phyloP scores from a whole-genome alignment of 2,113 vertebrate genomes.

The Istiophorus platypterus region DNA sequence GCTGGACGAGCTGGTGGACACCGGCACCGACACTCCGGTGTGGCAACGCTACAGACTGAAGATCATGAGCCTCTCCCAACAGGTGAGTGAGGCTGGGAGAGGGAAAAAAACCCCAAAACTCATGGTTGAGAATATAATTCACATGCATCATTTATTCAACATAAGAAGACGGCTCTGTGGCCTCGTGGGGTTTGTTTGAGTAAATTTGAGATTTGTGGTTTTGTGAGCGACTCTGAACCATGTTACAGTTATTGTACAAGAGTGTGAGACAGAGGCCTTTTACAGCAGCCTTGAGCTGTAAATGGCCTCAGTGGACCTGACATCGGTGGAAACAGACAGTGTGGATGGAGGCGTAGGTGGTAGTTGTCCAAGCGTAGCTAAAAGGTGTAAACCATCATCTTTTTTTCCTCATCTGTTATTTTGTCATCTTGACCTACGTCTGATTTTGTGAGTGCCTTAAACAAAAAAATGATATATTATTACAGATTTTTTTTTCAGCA shows the following conservation, averaged over 20 bases:
- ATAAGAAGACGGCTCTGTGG: not conserved
- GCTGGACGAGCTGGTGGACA: constrained; percentile 94
- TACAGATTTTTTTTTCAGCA: not conserved
- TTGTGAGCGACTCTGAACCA: not conserved
- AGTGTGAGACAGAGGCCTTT: constrained; percentile 1
- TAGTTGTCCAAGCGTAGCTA: not conserved
- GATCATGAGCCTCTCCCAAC: constrained; percentile 89
- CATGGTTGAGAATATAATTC: not conserved
- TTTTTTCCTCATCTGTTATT: not conserved
- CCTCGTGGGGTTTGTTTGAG: not conserved
- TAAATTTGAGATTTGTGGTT: not conserved
- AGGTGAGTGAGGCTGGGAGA: constrained; percentile 81
- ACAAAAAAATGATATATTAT: not conserved
- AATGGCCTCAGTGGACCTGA: not conserved
- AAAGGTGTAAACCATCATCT: constrained; percentile 11
- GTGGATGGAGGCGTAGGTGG: not conserved
- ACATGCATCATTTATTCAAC: not conserved
- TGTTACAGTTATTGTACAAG: not conserved
- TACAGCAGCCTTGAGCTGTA: not conserved
- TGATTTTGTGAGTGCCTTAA: not conserved
- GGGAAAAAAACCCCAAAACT: not conserved
- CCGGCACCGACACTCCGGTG: constrained; percentile 89
- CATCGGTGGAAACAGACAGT: not conserved
- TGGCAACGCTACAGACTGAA: constrained; percentile 95
- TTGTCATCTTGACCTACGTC: not conserved